phyloP scores from a whole-genome alignment of 2,797 vertebrate genomes.

The Clarias laeviceps region DNA sequence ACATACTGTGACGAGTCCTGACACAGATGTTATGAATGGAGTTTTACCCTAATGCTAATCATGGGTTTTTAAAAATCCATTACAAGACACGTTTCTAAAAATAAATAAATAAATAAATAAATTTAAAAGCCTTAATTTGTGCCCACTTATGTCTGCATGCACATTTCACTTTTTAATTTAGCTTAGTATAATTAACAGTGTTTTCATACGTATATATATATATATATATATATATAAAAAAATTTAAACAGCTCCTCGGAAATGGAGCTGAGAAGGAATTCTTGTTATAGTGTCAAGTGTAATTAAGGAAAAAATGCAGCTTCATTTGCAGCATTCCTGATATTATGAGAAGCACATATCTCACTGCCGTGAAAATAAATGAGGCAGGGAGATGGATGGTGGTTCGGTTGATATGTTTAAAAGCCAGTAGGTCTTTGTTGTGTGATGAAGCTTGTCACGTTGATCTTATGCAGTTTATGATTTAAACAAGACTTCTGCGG shows the following conservation, averaged over 20 bases:
- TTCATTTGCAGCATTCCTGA: conserved; percentile 5
- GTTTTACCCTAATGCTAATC: neutral
- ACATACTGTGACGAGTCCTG: neutral
- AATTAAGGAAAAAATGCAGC: neutral
- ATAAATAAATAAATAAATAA: too few species aligned
- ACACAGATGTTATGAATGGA: neutral
- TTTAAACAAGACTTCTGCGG: neutral
- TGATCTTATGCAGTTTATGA: neutral
- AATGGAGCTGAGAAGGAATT: neutral
- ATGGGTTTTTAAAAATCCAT: neutral
- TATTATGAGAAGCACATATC: neutral
- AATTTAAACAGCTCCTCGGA: neutral
- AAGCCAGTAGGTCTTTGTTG: neutral
- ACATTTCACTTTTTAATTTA: neutral
- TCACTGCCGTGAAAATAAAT: conserved; percentile 1
- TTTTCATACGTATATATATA: neutral
- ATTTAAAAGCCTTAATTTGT: neutral
- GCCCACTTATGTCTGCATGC: neutral
- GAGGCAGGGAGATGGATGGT: neutral
- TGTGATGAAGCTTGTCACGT: neutral
- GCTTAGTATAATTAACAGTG: neutral
- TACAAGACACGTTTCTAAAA: too few species aligned
- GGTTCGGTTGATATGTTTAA: neutral
- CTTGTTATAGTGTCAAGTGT: neutral
- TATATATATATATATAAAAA: too few species aligned